Evolutionary conservation across 2,888 invertebrate genomes (phyloP).

Genomic region (Blastobasis adustella): DNA sequence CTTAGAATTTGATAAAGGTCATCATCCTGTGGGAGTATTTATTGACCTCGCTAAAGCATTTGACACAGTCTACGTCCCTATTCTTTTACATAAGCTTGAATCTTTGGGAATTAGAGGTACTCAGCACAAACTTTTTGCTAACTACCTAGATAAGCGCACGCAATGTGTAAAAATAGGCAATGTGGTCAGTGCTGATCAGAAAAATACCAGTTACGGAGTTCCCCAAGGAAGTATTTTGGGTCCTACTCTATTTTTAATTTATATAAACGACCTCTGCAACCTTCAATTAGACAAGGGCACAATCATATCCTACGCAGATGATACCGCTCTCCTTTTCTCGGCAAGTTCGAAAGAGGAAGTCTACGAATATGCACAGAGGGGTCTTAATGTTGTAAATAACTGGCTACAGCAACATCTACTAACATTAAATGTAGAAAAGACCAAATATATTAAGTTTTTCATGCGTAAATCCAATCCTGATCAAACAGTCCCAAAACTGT

Average conservation of each 20-base stretch:
- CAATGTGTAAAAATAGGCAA: constrained; percentile 3
- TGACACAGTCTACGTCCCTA: not conserved
- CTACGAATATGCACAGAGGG: constrained; percentile 1
- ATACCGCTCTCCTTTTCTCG: constrained; percentile 5
- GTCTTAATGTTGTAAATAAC: not conserved
- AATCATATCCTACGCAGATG: constrained; percentile 10
- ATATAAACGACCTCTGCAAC: constrained; percentile 2
- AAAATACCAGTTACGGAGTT: constrained; percentile 2
- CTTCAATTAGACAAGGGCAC: not conserved
- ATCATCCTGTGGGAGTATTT: not conserved
- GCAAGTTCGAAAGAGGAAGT: constrained; percentile 5
- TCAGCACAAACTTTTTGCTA: constrained; percentile 4
- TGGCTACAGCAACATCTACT: constrained; percentile 8
- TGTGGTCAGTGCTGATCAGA: not conserved
- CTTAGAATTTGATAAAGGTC: no score
- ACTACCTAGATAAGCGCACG: constrained; percentile 4
- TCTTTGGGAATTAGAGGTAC: constrained; percentile 7
- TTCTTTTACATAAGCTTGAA: constrained; percentile 2
- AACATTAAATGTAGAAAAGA: constrained; percentile 10
- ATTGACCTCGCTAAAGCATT: not conserved
- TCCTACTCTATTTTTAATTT: constrained; percentile 10
- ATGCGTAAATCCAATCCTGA: no score
- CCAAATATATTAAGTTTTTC: constrained; percentile 5
- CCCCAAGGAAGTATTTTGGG: constrained; percentile 12
- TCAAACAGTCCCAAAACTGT: no score